Evolutionary conservation across 2,888 invertebrate species (phyloP).

Genomic region (Thereva unica): DNA sequence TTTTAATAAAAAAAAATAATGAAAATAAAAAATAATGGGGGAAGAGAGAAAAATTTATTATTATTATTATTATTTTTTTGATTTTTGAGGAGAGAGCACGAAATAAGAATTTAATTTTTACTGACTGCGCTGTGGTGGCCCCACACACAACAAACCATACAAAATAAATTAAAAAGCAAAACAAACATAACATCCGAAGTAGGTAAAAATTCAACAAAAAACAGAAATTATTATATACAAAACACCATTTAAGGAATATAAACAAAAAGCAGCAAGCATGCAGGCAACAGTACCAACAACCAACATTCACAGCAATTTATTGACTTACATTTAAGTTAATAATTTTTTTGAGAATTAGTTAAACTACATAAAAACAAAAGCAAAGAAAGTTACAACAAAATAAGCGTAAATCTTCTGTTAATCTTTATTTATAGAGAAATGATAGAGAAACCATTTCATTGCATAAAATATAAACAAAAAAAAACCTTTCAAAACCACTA

Average conservation of each 20-base stretch:
- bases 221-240: not conserved
- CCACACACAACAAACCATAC: not conserved
- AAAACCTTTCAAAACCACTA: too few species aligned
- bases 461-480: too few species aligned
- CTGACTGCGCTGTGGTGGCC: constrained; percentile 12
- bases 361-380: not conserved
- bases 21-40: constrained; percentile 1
- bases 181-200: not conserved
- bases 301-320: constrained; percentile 13
- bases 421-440: too few species aligned
- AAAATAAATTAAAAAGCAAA: not conserved
- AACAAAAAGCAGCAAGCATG: not conserved
- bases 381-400: constrained; percentile 1
- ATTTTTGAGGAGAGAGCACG: not conserved
- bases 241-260: not conserved
- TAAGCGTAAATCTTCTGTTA: too few species aligned
- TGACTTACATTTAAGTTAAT: constrained; percentile 8
- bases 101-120: constrained; percentile 27
- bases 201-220: not conserved
- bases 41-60: constrained; percentile 18
- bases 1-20: not conserved
- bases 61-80: not conserved
- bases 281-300: constrained; percentile 11
- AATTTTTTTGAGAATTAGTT: not conserved
- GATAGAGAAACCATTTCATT: too few species aligned